Evolutionary conservation across 2,113 vertebrate species (phyloP), one percentile per base, ranked within the genome.

Genomic region (Cyprinodon tularosa): DNA sequence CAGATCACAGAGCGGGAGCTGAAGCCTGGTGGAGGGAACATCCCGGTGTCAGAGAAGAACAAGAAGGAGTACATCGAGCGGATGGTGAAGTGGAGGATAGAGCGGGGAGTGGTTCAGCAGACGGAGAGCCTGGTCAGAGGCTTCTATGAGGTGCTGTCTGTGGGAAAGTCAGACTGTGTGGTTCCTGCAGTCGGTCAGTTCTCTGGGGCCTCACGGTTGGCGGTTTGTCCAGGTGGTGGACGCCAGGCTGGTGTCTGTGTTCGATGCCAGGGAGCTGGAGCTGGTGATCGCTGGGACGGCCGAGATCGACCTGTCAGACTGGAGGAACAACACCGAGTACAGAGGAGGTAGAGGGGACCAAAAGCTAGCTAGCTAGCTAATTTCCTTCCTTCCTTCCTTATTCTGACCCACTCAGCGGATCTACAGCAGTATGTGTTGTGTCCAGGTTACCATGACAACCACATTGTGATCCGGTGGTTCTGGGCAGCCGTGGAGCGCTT

Each of bases 51-150:
- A 1, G 97, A 99, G 91, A 99, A 98, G 89, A 99, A 99, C 93
- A 99, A 99, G 88, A 99, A 99, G 89, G 97, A 99, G 78, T 99
- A 99, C 84, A 99, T 99, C 4, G 98, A 99, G 90, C 94, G 96
- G 42, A 99, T 99, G 98, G 98, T 99, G 79, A 99, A 99, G 83
- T 99, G 98, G 98, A 94, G 98, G 63, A 98, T 99, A 8, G 98
- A 99, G 91, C 95, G 98, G 71, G 98, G 98, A 5, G 98, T 99
- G 59, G 97, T 98, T 36, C 98, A 99, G 81, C 98, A 99, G 85
- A 99, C 98, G 0, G 98, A 99, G 90, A 99, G 98, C 86, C 92
- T 99, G 53, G 98, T 99, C 76, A 95, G 98, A 37, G 98, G 98
- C 60, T 99, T 99, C 92, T 99, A 99, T 15, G 98, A 99, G 97